Conservation (phyloP, 2,888 invertebrate genomes). For the Acleris laterana region DNA sequence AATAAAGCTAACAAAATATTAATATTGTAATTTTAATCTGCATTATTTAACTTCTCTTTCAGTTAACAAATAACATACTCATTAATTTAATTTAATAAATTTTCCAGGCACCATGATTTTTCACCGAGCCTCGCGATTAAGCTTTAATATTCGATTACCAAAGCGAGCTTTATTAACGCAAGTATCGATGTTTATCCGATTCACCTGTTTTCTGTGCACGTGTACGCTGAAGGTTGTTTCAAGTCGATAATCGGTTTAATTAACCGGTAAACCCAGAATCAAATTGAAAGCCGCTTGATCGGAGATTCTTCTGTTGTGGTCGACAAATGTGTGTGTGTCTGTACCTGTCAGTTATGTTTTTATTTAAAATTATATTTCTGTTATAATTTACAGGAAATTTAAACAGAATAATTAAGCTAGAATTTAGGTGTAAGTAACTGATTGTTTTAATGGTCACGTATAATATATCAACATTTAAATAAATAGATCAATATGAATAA, state of each 20-base stretch:
- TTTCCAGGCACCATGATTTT: background rate
- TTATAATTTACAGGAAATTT: no score
- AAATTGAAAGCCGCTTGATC: conserved; percentile 45
- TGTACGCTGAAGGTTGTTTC: conserved; percentile 13
- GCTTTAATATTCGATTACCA: conserved; percentile 11
- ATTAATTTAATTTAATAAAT: background rate
- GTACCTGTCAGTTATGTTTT: no score
- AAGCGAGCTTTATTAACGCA: conserved; percentile 4
- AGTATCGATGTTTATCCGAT: conserved; percentile 28
- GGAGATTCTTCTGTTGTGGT: conserved; percentile 41
- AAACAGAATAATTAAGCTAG: no score
- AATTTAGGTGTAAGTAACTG: no score
- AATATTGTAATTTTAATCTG: no score
- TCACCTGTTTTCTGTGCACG: conserved; percentile 19
- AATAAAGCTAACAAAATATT: no score
- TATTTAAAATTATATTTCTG: no score
- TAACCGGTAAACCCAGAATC: conserved; percentile 44
- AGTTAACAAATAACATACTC: no score
- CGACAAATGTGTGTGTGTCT: background rate
- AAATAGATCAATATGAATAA: no score
- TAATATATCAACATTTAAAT: no score
- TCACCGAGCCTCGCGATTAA: conserved; percentile 5
- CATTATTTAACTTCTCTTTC: no score
- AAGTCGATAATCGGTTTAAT: conserved; percentile 44
- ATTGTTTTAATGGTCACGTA: no score